phyloP scores from a whole-genome alignment of 2,797 vertebrate genomes.

The Synaphobranchus kaupii region DNA sequence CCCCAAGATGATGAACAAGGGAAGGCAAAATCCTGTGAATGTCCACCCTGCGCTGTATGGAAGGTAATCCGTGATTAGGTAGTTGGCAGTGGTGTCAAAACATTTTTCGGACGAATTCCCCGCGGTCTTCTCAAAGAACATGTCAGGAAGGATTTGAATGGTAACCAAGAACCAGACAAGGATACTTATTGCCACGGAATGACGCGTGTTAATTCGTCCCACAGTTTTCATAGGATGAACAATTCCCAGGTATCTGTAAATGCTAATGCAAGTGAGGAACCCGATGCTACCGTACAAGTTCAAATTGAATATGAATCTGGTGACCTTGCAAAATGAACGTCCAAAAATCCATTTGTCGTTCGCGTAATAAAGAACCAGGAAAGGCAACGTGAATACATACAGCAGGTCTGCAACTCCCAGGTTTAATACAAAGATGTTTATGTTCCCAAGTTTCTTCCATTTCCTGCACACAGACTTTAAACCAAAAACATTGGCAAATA shows the following conservation, averaged over 20 bases:
- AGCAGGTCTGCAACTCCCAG: constrained; percentile 78
- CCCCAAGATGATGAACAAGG: constrained; percentile 67
- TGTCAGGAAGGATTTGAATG: constrained; percentile 68
- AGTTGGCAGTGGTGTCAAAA: constrained; percentile 64
- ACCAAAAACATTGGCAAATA: constrained; percentile 69
- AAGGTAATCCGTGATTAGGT: constrained; percentile 53
- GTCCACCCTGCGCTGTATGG: constrained; percentile 67
- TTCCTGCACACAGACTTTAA: constrained; percentile 66
- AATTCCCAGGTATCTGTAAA: constrained; percentile 80
- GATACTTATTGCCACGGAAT: constrained; percentile 52
- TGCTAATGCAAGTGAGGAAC: constrained; percentile 82
- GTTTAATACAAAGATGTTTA: constrained; percentile 75
- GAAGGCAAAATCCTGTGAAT: constrained; percentile 68
- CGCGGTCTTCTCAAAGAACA: constrained; percentile 69
- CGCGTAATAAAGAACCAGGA: constrained; percentile 77
- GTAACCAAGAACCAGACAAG: constrained; percentile 73
- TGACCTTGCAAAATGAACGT: constrained; percentile 70
- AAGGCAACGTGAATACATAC: constrained; percentile 76
- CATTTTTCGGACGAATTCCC: background rate
- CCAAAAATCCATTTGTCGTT: constrained; percentile 71
- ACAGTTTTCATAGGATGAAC: constrained; percentile 75
- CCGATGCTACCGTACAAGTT: constrained; percentile 84
- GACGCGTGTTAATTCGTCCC: constrained; percentile 62
- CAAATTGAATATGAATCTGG: constrained; percentile 76
- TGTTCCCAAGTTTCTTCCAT: constrained; percentile 54